Evolutionary conservation across 2,113 vertebrate genomes (phyloP).

Genomic region (Agelaius phoeniceus): DNA sequence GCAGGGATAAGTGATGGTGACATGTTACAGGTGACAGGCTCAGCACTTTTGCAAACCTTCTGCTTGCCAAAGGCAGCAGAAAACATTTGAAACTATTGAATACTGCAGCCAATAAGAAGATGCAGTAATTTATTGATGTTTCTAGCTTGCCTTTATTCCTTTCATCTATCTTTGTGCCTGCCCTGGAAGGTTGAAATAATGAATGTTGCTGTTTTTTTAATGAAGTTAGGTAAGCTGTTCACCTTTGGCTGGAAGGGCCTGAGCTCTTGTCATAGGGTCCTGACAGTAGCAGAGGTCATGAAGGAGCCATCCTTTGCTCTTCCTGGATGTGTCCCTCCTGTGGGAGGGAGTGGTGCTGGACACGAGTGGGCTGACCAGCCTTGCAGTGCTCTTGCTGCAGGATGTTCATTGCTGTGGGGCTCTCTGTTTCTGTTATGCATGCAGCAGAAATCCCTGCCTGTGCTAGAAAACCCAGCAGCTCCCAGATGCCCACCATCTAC

Average conservation of each 20-base stretch:
- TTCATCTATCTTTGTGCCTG: conserved; percentile 53
- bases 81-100: conserved; percentile 53
- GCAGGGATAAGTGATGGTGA: conserved; percentile 10
- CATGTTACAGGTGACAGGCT: neutral
- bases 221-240: conserved; percentile 28
- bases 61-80: conserved; percentile 51
- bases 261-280: neutral
- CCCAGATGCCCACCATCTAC: neutral
- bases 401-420: neutral
- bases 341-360: neutral
- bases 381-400: neutral
- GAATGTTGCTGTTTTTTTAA: conserved; percentile 15
- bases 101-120: conserved; percentile 43
- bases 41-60: conserved; percentile 37
- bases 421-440: neutral
- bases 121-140: conserved; percentile 55
- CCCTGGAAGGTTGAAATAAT: conserved; percentile 38
- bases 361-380: neutral
- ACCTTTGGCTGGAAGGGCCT: neutral
- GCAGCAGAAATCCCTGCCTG: neutral
- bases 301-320: neutral
- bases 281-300: neutral
- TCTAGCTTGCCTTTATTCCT: conserved; percentile 48
- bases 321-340: neutral
- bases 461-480: neutral